Base-by-base conservation (phyloP, 1,140 invertebrate genomes). In the Leguminivora glycinivorella region DNA sequence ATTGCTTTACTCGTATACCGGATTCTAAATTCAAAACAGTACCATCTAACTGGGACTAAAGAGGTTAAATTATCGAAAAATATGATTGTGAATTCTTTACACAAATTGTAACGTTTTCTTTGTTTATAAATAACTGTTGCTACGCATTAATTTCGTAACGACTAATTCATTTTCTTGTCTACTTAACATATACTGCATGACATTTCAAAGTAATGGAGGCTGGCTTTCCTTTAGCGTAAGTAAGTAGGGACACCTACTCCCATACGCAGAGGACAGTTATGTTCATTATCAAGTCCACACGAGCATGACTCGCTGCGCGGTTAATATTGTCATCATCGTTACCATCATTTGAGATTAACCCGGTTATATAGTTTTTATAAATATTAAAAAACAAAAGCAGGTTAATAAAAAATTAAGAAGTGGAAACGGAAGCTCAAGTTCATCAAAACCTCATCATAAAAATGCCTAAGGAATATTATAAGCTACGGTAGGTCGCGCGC, bases 321-420 rank as follows among this genome's bases (percentile, higher is more conserved):
- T 63, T 63, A 63, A 63, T 63, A 63, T 63, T 29, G 25, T 63
- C 58, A 63, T 63, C 58, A 63, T 63, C 58, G 58, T 63, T 31
- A 63, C 25, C 58, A 17, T 63, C 58, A 31, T 63, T 19, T 25
- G n/a, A 29, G 58, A 12, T 9, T 63, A 63, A 63, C 58, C 58
- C 25, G 58, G 29, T 63, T 63, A 63, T 12, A 29, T 63, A 5
- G 12, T 14, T 63, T 29, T 29, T 63, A 9, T 19, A 22, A 52
- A 22, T 52, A 52, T 7, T 5, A 52, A 52, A 22, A 17, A 52
- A 52, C 19, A 52, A 52, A 22, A 52, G 19, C 47, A 22, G 47
- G 47, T 52, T 52, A 19, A 52, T 52, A 22, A 22, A 19, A 52
- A 52, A 19, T 52, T 52, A 22, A 22, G 47, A 52, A 52, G 7